Conservation (phyloP, 2,113 vertebrate species). For the human region DNA sequence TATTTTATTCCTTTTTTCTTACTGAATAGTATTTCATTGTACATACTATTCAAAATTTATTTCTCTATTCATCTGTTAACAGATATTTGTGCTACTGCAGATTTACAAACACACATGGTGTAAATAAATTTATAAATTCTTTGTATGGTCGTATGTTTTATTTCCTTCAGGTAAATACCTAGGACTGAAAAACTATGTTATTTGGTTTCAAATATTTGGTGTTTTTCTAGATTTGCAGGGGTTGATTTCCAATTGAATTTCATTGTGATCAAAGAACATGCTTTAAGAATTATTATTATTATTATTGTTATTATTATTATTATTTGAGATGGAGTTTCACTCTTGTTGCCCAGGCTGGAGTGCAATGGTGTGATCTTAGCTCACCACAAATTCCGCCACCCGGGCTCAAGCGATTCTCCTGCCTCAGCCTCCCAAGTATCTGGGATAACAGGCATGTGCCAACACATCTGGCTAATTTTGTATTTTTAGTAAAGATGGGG, state of each 20-base stretch:
- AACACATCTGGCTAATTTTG: no score
- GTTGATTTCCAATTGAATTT: neutral
- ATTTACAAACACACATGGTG: neutral
- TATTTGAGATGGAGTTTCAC: no score
- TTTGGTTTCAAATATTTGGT: neutral
- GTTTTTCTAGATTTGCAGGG: neutral
- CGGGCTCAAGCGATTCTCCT: no score
- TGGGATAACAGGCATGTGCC: no score
- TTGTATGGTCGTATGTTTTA: neutral
- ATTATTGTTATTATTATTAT: no score
- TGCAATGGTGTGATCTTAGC: no score
- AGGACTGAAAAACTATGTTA: neutral
- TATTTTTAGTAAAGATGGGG: no score
- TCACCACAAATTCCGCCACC: no score
- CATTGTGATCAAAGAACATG: neutral
- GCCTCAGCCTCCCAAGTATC: no score
- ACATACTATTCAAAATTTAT: neutral
- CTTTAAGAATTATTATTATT: neutral
- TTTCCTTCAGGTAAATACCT: neutral
- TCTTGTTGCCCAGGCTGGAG: no score
- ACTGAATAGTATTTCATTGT: neutral
- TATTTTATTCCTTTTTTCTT: neutral
- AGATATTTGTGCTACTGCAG: neutral
- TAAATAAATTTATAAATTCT: neutral
- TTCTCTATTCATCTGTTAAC: neutral